Percentiles rank a stretch among this genome's conserved stretches.
Conservation (phyloP, 2,797 vertebrate species). For the Centroberyx gerrardi region DNA sequence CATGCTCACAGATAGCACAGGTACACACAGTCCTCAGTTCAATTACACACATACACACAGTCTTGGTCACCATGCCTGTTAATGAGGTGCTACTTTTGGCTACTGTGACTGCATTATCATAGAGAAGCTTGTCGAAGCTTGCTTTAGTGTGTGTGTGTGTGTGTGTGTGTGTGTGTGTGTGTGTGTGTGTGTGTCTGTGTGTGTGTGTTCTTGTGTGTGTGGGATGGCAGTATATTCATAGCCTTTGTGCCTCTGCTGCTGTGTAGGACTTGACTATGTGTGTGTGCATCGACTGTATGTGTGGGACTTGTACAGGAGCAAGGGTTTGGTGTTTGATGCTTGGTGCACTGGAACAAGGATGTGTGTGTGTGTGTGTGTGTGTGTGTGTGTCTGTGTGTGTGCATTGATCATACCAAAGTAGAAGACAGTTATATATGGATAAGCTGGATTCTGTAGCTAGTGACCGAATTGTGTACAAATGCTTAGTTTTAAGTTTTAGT, state of each 20-base stretch:
- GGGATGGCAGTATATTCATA: slow-evolving; percentile 31
- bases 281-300: slow-evolving; percentile 27
- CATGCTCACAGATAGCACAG: too few relatives aligned
- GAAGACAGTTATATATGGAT: slow-evolving; percentile 23
- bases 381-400: slow-evolving; percentile 3
- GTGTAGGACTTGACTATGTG: slow-evolving; percentile 12
- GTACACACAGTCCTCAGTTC: too few relatives aligned
- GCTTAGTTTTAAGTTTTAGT: too few relatives aligned
- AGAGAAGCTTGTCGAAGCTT: slow-evolving; percentile 4
- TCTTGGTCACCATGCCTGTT: not conserved
- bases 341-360: slow-evolving; percentile 31
- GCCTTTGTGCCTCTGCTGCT: slow-evolving; percentile 26
- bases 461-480: too few relatives aligned
- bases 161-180: slow-evolving; percentile 51
- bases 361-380: slow-evolving; percentile 30
- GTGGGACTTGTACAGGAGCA: slow-evolving; percentile 34
- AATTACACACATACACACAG: not conserved
- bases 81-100: slow-evolving; percentile 13
- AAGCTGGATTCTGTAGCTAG: not conserved
- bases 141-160: not conserved
- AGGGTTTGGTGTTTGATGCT: slow-evolving; percentile 48
- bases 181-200: slow-evolving; percentile 41
- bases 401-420: slow-evolving; percentile 44
- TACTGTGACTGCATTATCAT: slow-evolving; percentile 12
- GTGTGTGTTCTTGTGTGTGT: slow-evolving; percentile 40